A percentile compares a stretch with the other conserved stretches of the same genome.
These are phyloP conservation scores for Doryteuthis pealeii DNA, from an alignment of 1,140 invertebrate species.

Conservation along the genomic window DNA sequence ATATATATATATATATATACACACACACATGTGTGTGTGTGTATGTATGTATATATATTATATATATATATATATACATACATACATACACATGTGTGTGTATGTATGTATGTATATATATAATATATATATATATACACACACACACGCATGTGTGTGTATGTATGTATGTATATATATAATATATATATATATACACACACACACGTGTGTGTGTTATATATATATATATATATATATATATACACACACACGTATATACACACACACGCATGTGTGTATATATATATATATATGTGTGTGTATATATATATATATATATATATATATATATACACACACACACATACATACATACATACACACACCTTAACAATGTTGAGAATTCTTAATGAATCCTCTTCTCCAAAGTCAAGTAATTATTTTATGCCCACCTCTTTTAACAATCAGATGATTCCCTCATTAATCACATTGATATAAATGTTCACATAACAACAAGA, in stretches of 20 bases:
- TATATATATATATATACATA: slow-evolving; percentile 1
- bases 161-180: not conserved
- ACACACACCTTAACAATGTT: not conserved
- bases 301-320: not conserved
- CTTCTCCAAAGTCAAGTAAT: too few relatives aligned
- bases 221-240: not conserved
- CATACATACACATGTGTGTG: not conserved
- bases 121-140: not conserved
- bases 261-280: not conserved
- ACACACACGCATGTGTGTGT: not conserved
- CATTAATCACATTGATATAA: too few relatives aligned
- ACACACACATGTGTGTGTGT: too few relatives aligned
- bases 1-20: too few relatives aligned
- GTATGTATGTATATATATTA: too few relatives aligned
- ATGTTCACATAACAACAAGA: too few relatives aligned
- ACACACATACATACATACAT: not conserved
- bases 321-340: not conserved
- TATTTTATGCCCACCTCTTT: too few relatives aligned
- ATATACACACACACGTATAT: not conserved
- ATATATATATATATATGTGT: too few relatives aligned
- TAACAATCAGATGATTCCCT: too few relatives aligned
- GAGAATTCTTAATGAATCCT: too few relatives aligned
- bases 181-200: too few relatives aligned
- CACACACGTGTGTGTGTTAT: too few relatives aligned
- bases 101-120: not conserved